Evolutionary conservation across 2,888 invertebrate genomes (phyloP).

Genomic region (Lithophane leautieri): DNA sequence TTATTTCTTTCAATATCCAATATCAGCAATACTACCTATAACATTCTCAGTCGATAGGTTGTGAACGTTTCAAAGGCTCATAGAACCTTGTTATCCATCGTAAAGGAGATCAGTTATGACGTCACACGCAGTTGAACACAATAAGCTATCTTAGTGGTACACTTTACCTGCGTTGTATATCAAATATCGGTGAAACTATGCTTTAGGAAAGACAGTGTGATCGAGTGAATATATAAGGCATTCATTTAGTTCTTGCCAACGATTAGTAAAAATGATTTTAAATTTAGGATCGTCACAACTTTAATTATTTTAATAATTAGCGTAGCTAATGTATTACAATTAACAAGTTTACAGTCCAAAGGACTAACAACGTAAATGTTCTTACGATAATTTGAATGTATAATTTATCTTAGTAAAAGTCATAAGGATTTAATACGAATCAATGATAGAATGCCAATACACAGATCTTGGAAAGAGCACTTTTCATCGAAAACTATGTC

Average conservation of each 20-base stretch:
- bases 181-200: constrained; percentile 35
- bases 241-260: too few relatives aligned
- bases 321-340: too few relatives aligned
- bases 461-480: too few relatives aligned
- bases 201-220: background rate
- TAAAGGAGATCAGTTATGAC: constrained; percentile 66
- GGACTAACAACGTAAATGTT: too few relatives aligned
- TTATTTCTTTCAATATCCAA: constrained; percentile 38
- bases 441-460: background rate
- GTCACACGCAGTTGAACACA: constrained; percentile 62
- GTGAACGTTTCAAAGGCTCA: constrained; percentile 56
- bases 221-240: constrained; percentile 9
- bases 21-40: constrained; percentile 30
- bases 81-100: constrained; percentile 57
- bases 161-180: constrained; percentile 32
- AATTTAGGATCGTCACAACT: background rate
- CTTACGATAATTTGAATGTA: background rate
- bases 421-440: background rate
- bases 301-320: background rate
- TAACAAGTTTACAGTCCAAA: background rate
- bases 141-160: constrained; percentile 40
- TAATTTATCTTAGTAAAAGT: background rate
- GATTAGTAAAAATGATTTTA: too few relatives aligned
- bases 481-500: background rate
- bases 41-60: constrained; percentile 44